phyloP scores from a whole-genome alignment of 2,113 vertebrate genomes.

The Ranitomeya imitator region DNA sequence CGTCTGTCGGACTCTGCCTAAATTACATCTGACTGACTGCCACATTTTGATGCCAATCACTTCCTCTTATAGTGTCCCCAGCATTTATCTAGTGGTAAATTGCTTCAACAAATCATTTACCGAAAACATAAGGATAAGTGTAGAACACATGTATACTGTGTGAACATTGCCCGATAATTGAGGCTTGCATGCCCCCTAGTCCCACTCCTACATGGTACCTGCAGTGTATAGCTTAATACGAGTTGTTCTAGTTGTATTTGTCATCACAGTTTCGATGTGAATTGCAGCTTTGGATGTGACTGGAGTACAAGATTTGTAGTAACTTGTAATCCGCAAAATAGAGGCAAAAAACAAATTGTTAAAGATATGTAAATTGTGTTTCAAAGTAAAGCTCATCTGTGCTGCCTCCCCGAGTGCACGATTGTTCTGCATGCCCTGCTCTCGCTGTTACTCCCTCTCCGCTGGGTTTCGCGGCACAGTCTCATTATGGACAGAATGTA shows the following conservation, averaged over 20 bases:
- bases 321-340: background rate
- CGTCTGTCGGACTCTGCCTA: no score
- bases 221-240: background rate
- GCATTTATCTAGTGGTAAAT: no score
- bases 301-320: background rate
- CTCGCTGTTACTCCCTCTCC: background rate
- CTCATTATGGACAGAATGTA: slow-evolving; percentile 6
- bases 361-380: background rate
- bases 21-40: no score
- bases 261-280: background rate
- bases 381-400: background rate
- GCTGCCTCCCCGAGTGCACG: background rate
- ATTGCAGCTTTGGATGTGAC: background rate
- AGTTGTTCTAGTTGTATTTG: background rate
- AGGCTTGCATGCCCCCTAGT: no score
- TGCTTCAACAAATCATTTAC: no score
- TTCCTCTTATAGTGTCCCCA: no score
- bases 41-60: no score
- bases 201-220: background rate
- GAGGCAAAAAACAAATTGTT: background rate
- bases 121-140: no score
- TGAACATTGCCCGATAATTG: no score
- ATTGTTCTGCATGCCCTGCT: background rate
- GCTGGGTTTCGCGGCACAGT: background rate
- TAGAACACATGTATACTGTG: no score